Conservation (phyloP, 2,113 vertebrate species). For the Sphyrna mokarran region DNA sequence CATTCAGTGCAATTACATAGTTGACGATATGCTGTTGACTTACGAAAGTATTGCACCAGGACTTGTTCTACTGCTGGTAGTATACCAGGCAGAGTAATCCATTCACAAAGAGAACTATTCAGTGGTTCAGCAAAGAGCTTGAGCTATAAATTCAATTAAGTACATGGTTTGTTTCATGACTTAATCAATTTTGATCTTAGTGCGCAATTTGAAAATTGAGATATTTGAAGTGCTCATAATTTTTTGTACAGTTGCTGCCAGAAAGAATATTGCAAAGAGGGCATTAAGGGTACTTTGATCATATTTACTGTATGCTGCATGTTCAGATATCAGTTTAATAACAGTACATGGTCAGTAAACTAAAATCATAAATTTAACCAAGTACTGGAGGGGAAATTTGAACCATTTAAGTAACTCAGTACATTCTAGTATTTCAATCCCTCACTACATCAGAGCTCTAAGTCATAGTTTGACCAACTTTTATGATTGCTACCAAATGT, state of each 20-base stretch:
- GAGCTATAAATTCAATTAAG: neutral
- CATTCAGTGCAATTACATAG: neutral
- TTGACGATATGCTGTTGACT: neutral
- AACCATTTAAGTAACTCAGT: slow-evolving; percentile 14
- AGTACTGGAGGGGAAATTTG: neutral
- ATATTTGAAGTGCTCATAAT: slow-evolving; percentile 19
- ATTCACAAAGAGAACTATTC: slow-evolving; percentile 18
- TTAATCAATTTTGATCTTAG: slow-evolving; percentile 27
- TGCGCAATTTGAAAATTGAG: neutral
- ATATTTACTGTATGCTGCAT: neutral
- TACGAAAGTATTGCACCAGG: neutral
- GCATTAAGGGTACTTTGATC: slow-evolving; percentile 18
- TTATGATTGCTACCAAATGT: slow-evolving; percentile 12
- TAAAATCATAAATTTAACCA: slow-evolving; percentile 12
- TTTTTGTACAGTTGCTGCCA: slow-evolving; percentile 9
- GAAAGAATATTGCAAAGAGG: neutral
- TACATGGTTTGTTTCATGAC: neutral
- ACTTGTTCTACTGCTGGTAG: neutral
- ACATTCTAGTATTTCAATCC: slow-evolving; percentile 3
- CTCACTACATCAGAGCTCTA: neutral
- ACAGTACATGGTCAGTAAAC: slow-evolving; percentile 6
- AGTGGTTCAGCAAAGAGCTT: neutral
- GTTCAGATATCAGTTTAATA: slow-evolving; percentile 14
- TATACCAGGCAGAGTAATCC: neutral
- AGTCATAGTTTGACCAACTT: neutral